A percentile compares a stretch with the other conserved stretches of the same genome.
phyloP scores from a whole-genome alignment of 2,888 invertebrate genomes.

The Drosophila fungiperda region DNA sequence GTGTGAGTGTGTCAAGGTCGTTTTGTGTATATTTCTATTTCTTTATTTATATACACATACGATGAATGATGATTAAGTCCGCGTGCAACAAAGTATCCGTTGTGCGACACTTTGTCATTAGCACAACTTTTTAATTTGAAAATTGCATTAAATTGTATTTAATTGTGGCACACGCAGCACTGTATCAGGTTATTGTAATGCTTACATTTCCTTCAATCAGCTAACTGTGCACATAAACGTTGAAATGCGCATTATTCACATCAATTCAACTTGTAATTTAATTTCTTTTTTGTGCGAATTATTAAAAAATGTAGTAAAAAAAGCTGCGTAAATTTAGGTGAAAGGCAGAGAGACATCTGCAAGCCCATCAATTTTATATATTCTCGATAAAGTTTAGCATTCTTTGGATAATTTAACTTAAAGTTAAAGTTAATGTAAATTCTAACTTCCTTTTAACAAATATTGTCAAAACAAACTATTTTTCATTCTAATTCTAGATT shows the following conservation, averaged over 20 bases:
- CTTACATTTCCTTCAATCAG: background rate
- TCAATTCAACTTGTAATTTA: background rate
- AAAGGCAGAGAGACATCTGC: background rate
- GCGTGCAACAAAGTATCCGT: slow-evolving; percentile 11
- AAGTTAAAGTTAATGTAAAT: no score
- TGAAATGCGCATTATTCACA: background rate
- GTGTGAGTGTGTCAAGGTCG: slow-evolving; percentile 1
- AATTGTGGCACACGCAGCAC: background rate
- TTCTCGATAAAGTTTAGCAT: background rate
- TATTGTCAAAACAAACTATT: no score
- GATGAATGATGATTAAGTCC: slow-evolving; percentile 9
- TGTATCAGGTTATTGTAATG: background rate
- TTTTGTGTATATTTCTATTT: background rate
- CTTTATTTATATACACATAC: background rate
- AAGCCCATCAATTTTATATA: background rate
- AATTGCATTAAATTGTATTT: slow-evolving; percentile 26
- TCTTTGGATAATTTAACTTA: background rate
- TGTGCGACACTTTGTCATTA: slow-evolving; percentile 16
- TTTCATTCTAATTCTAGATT: no score
- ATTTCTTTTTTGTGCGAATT: background rate
- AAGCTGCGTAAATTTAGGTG: background rate
- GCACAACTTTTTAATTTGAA: slow-evolving; percentile 9
- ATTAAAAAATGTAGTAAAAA: background rate
- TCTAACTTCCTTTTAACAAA: no score
- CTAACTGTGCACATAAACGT: background rate